Conservation (phyloP, 1,140 invertebrate species). For the Anastrepha ludens region DNA sequence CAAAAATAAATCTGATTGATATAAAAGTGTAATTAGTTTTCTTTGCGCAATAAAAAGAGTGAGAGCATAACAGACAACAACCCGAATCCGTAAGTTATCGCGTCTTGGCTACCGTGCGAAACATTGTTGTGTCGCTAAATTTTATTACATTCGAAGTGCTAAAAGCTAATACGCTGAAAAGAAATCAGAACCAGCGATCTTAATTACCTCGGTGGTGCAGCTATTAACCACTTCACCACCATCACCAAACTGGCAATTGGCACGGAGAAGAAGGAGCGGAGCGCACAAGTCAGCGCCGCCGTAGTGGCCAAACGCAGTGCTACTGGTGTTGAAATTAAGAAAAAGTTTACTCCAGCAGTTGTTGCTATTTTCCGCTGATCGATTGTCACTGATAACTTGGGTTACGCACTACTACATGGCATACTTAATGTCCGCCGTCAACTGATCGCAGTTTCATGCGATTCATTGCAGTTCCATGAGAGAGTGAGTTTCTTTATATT, state of each 20-base stretch:
- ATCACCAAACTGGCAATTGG: not conserved
- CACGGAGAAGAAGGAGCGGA: not conserved
- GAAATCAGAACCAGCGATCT: not conserved
- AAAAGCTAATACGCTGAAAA: not conserved
- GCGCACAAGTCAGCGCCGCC: not conserved
- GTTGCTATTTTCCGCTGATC: conserved; percentile 3
- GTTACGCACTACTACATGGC: not conserved
- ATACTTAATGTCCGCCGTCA: conserved; percentile 34
- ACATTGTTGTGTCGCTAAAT: not conserved
- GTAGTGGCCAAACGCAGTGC: not conserved
- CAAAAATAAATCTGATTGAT: not conserved
- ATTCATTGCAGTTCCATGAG: conserved; percentile 33
- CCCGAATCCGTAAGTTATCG: not conserved
- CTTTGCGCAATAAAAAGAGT: not conserved
- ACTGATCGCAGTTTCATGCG: conserved; percentile 37
- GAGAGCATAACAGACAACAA: not conserved
- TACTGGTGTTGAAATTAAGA: conserved; percentile 29
- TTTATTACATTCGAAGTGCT: not conserved
- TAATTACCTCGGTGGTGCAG: not conserved
- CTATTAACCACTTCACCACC: conserved; percentile 7
- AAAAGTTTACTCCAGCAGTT: not conserved
- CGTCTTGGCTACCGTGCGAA: not conserved
- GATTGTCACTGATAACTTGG: not conserved
- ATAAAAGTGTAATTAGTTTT: not conserved
- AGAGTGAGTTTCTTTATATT: conserved; percentile 27